A percentile compares a stretch with the other conserved stretches of the same genome.
Evolutionary conservation across 2,888 invertebrate genomes (phyloP).

Genomic region (Malachius bipustulatus): DNA sequence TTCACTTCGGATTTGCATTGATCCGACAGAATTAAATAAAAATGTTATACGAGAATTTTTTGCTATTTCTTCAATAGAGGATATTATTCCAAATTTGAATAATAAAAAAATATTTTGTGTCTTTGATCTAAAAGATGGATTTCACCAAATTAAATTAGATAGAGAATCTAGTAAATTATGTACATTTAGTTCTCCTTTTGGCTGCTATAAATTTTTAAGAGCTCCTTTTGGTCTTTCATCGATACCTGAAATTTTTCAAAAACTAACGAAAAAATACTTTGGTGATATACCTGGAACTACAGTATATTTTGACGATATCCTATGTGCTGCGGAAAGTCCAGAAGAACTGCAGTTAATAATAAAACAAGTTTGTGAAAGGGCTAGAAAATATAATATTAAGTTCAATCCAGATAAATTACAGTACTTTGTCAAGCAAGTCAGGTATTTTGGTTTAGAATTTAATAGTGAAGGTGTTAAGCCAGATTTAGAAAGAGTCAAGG

Average conservation of each 20-base stretch:
- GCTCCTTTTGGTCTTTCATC: too few relatives aligned
- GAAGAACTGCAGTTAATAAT: constrained; percentile 13
- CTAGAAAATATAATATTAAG: constrained; percentile 11
- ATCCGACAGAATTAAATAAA: constrained; percentile 9
- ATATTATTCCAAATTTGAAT: too few relatives aligned
- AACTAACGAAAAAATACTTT: too few relatives aligned
- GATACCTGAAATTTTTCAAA: too few relatives aligned
- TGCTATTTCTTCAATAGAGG: constrained; percentile 3
- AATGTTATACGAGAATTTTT: constrained; percentile 6
- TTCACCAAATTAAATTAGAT: too few relatives aligned
- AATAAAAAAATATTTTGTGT: too few relatives aligned
- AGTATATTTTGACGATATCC: constrained; percentile 15
- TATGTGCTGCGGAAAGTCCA: background rate
- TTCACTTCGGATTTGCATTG: constrained; percentile 8
- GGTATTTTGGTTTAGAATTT: constrained; percentile 14
- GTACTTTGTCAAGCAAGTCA: constrained; percentile 8
- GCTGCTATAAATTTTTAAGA: too few relatives aligned
- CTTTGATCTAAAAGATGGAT: too few relatives aligned
- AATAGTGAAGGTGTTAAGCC: constrained; percentile 7
- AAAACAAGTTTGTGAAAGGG: constrained; percentile 12
- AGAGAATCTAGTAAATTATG: too few relatives aligned
- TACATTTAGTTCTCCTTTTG: too few relatives aligned
- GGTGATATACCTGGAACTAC: too few relatives aligned
- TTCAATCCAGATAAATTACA: constrained; percentile 12
- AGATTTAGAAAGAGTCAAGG: constrained; percentile 11